These are phyloP conservation scores for Cyclopterus lumpus DNA, from an alignment of 2,797 vertebrate species.

Conservation along the genomic window DNA sequence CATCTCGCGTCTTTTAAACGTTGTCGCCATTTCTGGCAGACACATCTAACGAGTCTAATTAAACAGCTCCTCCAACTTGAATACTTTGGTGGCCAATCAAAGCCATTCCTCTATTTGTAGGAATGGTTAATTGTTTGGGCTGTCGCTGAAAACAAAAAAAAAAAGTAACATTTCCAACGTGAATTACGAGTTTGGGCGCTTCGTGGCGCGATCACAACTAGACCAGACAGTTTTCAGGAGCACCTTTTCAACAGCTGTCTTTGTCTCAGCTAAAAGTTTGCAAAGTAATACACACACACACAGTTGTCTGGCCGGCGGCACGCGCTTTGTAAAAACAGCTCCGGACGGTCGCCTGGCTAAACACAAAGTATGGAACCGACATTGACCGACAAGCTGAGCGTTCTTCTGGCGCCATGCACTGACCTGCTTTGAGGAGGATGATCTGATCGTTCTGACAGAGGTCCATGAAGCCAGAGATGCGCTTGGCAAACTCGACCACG, in stretches of 20 bases:
- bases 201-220: slow-evolving; percentile 33
- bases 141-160: background rate
- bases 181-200: background rate
- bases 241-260: slow-evolving; percentile 26
- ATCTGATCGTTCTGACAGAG: slow-evolving; percentile 96
- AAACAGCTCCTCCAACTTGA: background rate
- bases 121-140: background rate
- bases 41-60: slow-evolving; percentile 1
- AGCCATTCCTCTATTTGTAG: background rate
- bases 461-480: slow-evolving; percentile 93
- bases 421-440: slow-evolving; percentile 95
- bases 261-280: slow-evolving; percentile 8
- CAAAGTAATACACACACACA: slow-evolving; percentile 22
- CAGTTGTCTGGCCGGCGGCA: background rate
- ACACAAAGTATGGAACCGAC: background rate
- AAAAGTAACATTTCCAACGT: background rate
- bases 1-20: background rate
- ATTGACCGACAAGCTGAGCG: background rate
- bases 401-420: slow-evolving; percentile 49
- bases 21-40: background rate
- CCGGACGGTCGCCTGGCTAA: background rate
- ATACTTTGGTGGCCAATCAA: background rate
- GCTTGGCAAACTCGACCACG: slow-evolving; percentile 95
- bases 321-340: slow-evolving; percentile 8
- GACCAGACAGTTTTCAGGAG: slow-evolving; percentile 30